phyloP scores from a whole-genome alignment of 2,797 vertebrate species.

The Melanotaenia pygmaea region DNA sequence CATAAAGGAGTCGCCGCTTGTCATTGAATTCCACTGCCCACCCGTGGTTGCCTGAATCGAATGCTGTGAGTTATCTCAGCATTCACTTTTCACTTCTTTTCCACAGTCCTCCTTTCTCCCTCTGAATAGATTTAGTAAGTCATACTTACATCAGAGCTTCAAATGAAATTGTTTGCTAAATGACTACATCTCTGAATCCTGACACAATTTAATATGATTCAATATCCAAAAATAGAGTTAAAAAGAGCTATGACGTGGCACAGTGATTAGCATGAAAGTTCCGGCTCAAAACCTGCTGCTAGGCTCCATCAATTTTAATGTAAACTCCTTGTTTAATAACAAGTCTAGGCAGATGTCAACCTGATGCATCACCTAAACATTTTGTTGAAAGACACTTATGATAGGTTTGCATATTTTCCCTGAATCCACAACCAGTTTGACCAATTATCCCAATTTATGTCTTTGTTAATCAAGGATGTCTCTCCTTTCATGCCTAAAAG shows the following conservation, averaged over 20 bases:
- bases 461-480: background rate
- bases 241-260: too few relatives aligned
- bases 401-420: background rate
- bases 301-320: too few relatives aligned
- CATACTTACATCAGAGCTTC: background rate
- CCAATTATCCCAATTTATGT: background rate
- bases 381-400: background rate
- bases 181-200: background rate
- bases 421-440: background rate
- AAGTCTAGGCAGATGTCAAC: too few relatives aligned
- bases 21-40: background rate
- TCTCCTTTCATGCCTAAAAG: background rate
- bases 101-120: background rate
- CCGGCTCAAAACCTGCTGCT: too few relatives aligned
- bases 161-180: background rate
- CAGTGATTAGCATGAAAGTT: too few relatives aligned
- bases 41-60: background rate
- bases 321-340: too few relatives aligned
- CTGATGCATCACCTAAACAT: too few relatives aligned
- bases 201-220: background rate
- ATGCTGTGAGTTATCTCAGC: background rate
- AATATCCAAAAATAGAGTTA: too few relatives aligned
- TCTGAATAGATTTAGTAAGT: background rate
- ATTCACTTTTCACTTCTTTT: background rate
- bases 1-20: background rate